Conservation (phyloP, 2,888 invertebrate genomes). For the Aporophyla lueneburgensis region DNA sequence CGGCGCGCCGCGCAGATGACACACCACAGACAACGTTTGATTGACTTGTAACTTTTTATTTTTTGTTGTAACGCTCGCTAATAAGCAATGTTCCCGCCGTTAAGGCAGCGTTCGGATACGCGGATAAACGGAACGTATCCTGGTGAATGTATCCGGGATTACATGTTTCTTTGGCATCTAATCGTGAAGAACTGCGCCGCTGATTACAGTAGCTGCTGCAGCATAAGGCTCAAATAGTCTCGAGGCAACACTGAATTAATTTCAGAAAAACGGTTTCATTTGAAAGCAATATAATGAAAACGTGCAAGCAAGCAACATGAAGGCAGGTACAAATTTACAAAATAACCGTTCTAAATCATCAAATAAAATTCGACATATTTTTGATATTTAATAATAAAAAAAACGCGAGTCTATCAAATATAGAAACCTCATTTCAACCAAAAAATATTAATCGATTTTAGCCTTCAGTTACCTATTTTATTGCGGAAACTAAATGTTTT, state of each 20-base stretch:
- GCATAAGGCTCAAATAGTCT: not conserved
- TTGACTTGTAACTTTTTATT: constrained; percentile 83
- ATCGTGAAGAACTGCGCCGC: not conserved
- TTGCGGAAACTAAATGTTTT: constrained; percentile 1
- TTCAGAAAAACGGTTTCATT: constrained; percentile 6
- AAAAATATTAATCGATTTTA: constrained; percentile 15
- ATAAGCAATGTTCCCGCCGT: constrained; percentile 71
- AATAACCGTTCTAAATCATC: too few relatives aligned
- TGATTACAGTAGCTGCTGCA: constrained; percentile 7
- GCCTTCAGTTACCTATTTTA: constrained; percentile 11
- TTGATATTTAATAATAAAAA: not conserved
- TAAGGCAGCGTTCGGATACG: constrained; percentile 62
- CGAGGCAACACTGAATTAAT: not conserved
- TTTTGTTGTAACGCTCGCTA: constrained; percentile 68
- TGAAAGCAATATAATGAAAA: not conserved
- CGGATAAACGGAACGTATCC: constrained; percentile 54
- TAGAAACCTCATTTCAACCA: not conserved
- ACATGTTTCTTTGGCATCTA: constrained; percentile 26
- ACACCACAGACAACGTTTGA: constrained; percentile 77
- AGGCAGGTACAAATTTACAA: not conserved
- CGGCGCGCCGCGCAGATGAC: constrained; percentile 82
- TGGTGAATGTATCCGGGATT: constrained; percentile 37
- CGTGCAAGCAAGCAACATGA: not conserved
- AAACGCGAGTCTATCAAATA: not conserved
- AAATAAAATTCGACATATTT: not conserved